These are phyloP conservation scores for Drosophila anomalipes DNA, from an alignment of 2,888 invertebrate species.

Conservation along the genomic window DNA sequence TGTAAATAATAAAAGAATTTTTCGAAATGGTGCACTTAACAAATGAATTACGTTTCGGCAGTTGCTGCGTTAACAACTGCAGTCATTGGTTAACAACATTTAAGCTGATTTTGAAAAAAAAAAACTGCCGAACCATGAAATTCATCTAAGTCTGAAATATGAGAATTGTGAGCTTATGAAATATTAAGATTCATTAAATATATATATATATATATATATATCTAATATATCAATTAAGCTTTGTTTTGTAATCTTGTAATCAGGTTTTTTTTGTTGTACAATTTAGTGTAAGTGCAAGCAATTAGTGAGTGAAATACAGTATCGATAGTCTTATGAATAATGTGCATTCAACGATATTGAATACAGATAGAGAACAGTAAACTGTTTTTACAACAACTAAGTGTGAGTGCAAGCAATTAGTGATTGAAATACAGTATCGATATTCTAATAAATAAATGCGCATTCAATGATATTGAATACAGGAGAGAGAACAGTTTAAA, in stretches of 20 bases:
- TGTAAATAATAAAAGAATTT: neutral
- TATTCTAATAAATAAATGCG: slow-evolving; percentile 6
- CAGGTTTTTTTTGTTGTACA: neutral
- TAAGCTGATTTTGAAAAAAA: neutral
- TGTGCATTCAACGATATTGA: neutral
- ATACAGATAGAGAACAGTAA: neutral
- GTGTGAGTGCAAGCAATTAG: slow-evolving; percentile 7
- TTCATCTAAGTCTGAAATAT: neutral
- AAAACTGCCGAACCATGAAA: neutral
- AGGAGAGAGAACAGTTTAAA: neutral
- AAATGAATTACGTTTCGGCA: slow-evolving; percentile 3
- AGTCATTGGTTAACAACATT: neutral
- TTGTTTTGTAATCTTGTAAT: neutral
- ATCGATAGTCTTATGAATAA: slow-evolving; percentile 13
- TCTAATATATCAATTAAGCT: neutral
- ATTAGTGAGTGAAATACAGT: slow-evolving; percentile 8
- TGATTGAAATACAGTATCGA: neutral
- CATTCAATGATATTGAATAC: neutral
- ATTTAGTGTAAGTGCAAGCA: slow-evolving; percentile 1
- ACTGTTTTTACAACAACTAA: neutral
- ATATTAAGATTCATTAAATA: neutral
- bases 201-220: neutral
- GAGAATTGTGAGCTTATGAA: neutral
- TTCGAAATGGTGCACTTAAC: neutral
- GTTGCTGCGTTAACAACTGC: neutral